Conservation (phyloP, 2,888 invertebrate species). For the Monochamus alternatus region DNA sequence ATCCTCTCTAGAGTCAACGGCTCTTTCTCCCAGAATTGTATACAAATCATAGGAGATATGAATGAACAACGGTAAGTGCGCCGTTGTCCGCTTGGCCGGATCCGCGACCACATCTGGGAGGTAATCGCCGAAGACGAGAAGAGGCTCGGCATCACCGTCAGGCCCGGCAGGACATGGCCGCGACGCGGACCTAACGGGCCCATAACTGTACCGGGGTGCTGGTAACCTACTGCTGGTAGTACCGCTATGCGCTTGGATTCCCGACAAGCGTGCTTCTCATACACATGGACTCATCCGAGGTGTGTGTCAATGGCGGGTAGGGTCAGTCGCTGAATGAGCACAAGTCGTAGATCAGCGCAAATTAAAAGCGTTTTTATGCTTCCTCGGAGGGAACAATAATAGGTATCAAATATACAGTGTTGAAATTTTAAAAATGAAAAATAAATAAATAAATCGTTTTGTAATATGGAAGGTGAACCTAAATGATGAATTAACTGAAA, state of each 20-base stretch:
- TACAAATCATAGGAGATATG: neutral
- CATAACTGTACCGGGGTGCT: slow-evolving; percentile 56
- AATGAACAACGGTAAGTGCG: slow-evolving; percentile 7
- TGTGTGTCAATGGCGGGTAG: slow-evolving; percentile 13
- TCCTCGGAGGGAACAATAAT: too few relatives aligned
- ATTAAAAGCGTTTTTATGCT: too few relatives aligned
- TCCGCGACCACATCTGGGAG: slow-evolving; percentile 9
- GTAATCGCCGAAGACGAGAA: slow-evolving; percentile 22
- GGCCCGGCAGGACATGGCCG: slow-evolving; percentile 44
- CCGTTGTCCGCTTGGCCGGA: slow-evolving; percentile 2
- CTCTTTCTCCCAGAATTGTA: neutral
- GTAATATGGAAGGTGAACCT: too few relatives aligned
- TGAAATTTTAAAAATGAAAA: too few relatives aligned
- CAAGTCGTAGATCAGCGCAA: too few relatives aligned
- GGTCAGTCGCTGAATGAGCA: neutral
- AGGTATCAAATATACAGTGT: too few relatives aligned
- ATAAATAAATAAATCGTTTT: too few relatives aligned
- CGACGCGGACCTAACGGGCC: slow-evolving; percentile 55
- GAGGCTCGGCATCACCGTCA: slow-evolving; percentile 34
- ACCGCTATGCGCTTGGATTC: slow-evolving; percentile 54
- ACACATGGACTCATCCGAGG: slow-evolving; percentile 10
- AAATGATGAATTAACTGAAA: too few relatives aligned
- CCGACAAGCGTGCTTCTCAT: slow-evolving; percentile 36
- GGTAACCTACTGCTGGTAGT: slow-evolving; percentile 62
- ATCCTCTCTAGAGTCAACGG: neutral